A percentile compares a stretch with the other conserved stretches of the same genome.
phyloP scores from a whole-genome alignment of 2,797 vertebrate genomes.

The Melopsittacus undulatus region DNA sequence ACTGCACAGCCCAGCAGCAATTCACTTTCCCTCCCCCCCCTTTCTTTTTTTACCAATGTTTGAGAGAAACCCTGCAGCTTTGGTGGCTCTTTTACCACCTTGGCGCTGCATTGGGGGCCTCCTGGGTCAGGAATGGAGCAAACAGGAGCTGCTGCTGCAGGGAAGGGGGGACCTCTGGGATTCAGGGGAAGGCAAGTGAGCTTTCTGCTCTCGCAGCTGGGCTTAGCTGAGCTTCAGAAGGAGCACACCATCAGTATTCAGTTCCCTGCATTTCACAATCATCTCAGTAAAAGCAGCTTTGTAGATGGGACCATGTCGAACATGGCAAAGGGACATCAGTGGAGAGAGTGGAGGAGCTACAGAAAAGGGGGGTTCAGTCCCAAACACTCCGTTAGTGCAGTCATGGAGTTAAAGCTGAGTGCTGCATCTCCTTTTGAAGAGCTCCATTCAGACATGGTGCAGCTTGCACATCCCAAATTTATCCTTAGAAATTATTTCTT shows the following conservation, averaged over 20 bases:
- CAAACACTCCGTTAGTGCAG: rapidly evolving
- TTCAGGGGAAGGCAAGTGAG: background rate
- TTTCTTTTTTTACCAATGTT: background rate
- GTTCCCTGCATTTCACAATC: background rate
- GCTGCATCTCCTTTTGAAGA: background rate
- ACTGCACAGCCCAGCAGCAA: rapidly evolving
- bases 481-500: background rate
- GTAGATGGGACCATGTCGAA: rapidly evolving
- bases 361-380: background rate
- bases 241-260: background rate
- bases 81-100: background rate
- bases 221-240: background rate
- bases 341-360: too few species aligned
- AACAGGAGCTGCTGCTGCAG: background rate
- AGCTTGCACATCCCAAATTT: background rate
- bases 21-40: background rate
- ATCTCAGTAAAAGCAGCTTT: background rate
- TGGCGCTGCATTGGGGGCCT: rapidly evolving
- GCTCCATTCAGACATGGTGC: rapidly evolving
- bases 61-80: background rate
- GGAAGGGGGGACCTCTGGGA: background rate
- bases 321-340: background rate
- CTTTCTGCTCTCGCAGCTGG: rapidly evolving
- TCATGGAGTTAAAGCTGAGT: background rate
- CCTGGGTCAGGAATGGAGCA: background rate